Conservation (phyloP, 2,113 vertebrate species). For the Taurulus bubalis region DNA sequence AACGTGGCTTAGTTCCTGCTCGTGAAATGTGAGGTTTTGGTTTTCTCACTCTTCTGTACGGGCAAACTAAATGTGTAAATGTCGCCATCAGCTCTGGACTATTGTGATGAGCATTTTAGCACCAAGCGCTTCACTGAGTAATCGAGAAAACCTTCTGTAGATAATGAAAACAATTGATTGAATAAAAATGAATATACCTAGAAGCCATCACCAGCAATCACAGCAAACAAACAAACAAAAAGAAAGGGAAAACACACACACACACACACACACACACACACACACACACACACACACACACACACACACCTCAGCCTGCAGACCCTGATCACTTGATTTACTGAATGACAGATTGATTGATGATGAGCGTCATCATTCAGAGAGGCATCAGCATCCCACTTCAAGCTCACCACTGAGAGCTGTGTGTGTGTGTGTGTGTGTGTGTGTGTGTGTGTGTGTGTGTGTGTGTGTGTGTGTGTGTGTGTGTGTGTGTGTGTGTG, state of each 20-base stretch:
- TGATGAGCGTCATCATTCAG: conserved; percentile 32
- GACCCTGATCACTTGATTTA: conserved; percentile 31
- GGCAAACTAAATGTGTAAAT: not conserved
- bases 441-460: conserved; percentile 2
- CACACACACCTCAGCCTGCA: conserved; percentile 29
- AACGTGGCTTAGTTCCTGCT: not conserved
- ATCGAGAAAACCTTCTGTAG: not conserved
- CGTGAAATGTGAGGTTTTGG: not conserved
- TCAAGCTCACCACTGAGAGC: not conserved
- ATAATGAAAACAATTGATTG: not conserved
- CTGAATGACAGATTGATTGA: conserved; percentile 35
- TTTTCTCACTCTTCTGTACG: not conserved
- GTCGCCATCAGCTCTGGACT: not conserved
- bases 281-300: too few relatives aligned
- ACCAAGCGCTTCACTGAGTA: not conserved
- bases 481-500: not conserved
- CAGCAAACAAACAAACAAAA: not conserved
- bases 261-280: too few relatives aligned
- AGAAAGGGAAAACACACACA: not conserved
- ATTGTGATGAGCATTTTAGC: not conserved
- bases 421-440: not conserved
- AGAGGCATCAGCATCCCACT: not conserved
- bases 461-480: not conserved
- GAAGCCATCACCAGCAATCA: not conserved
- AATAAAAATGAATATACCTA: not conserved